Evolutionary conservation across 2,888 invertebrate species (phyloP).

Genomic region (Rugalucina vietnamica): DNA sequence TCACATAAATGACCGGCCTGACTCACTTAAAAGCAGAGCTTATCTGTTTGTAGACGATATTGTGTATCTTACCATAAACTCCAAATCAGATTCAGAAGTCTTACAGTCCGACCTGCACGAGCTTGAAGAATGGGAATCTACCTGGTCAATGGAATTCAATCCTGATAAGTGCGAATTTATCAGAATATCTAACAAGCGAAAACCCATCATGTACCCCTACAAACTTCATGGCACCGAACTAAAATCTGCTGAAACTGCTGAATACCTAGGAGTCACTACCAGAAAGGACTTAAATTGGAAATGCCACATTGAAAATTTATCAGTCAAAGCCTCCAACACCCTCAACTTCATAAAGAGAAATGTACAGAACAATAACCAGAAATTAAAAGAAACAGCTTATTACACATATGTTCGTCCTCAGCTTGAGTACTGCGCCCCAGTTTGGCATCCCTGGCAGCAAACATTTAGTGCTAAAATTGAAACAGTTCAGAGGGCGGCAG

Average conservation of each 20-base stretch:
- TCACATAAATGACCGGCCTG: conserved; percentile 38
- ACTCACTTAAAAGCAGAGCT: conserved; percentile 13
- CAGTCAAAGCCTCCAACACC: background rate
- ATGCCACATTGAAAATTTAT: background rate
- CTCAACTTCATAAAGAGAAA: conserved; percentile 1
- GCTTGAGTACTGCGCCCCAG: conserved; percentile 1
- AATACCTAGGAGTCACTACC: conserved; percentile 18
- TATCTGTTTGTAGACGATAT: conserved; percentile 44
- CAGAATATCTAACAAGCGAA: conserved; percentile 1
- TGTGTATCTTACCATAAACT: conserved; percentile 20
- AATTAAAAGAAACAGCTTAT: conserved; percentile 21
- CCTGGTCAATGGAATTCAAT: conserved; percentile 25
- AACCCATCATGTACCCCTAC: conserved; percentile 15
- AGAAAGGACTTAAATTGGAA: conserved; percentile 7
- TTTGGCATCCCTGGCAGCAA: conserved; percentile 29
- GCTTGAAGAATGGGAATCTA: conserved; percentile 17
- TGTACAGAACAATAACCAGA: conserved; percentile 4
- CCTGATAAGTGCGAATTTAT: conserved; percentile 35
- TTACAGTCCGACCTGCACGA: conserved; percentile 18
- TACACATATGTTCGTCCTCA: conserved; percentile 21
- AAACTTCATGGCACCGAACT: conserved; percentile 1
- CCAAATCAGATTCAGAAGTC: background rate
- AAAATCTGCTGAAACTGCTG: conserved; percentile 8
- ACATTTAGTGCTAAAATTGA: background rate
- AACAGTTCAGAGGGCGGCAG: conserved; percentile 16